Evolutionary conservation across 1,140 invertebrate species (phyloP), one percentile per base, ranked within the genome.

Genomic region (Euschistus heros): DNA sequence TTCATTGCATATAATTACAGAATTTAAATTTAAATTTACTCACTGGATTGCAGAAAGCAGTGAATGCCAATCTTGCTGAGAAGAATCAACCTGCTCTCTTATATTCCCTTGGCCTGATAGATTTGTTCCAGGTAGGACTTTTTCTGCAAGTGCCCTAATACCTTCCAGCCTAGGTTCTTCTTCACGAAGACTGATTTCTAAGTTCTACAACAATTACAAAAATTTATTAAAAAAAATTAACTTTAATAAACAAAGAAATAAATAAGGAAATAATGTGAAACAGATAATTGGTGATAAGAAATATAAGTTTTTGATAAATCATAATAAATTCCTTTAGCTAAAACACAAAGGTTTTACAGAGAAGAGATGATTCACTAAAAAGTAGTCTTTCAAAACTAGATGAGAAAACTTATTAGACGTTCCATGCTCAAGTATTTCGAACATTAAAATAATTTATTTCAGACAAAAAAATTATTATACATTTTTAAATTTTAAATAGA

Each of bases 51-150:
- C 79, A 0, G 89, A 87, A 0, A 88, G 75, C 0, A 93, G 75
- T n/a, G 85, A 82, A 76, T 93, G 86, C 90, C 91, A 94, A 77
- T 94, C 90, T 75, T 92, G 89, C 72, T 91, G 88, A 0, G 88
- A 90, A 0, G 84, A 84, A 73, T 93, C 90, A 18, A 92, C 88
- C 77, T 92, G 89, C 1, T 86, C 84, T 64, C 87, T 80, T 26
- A 97, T 89, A 71, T 91, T 89, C 0, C 86, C 80, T 77, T 95
- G 92, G 14, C 93, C 93, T 57, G 81, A 82, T 69, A 88, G 86
- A 46, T 91, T 79, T 0, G 94, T 97, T 46, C 89, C 89, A 2
- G 91, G 89, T 62, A 97, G 82, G 0, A 97, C 92, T 76, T 92
- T 93, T 72, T 94, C 88, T 3, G 91, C 91, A 7, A 95, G 74